Conservation (phyloP, 2,113 vertebrate genomes). For the Plecotus auritus region DNA sequence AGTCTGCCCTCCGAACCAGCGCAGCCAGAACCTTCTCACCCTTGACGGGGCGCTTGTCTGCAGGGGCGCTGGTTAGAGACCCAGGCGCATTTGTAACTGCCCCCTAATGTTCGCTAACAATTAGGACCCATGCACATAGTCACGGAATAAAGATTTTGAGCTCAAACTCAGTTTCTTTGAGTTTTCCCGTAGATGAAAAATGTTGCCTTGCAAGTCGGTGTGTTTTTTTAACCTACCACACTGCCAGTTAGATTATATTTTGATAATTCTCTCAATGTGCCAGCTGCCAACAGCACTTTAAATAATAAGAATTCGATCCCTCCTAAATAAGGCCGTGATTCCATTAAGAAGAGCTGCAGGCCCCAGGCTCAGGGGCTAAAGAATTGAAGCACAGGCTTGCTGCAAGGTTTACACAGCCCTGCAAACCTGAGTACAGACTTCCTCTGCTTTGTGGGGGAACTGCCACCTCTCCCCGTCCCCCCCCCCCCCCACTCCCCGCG, state of each 20-base stretch:
- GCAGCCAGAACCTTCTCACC: background rate
- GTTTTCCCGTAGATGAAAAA: constrained; percentile 26
- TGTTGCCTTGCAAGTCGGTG: background rate
- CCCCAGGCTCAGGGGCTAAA: background rate
- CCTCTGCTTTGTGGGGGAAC: accelerated
- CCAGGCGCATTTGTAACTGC: background rate
- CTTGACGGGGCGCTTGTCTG: accelerated
- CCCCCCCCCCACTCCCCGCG: accelerated
- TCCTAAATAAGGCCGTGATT: constrained; percentile 56
- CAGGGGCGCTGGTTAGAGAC: background rate
- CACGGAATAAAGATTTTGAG: background rate
- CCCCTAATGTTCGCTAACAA: background rate
- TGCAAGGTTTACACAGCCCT: background rate
- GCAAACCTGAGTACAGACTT: background rate
- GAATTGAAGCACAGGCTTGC: background rate
- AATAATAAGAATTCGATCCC: constrained; percentile 64
- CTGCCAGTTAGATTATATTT: constrained; percentile 59
- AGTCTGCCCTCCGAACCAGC: accelerated
- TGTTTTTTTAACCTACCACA: constrained; percentile 7
- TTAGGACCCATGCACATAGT: background rate
- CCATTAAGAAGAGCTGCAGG: constrained; percentile 46
- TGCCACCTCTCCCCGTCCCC: accelerated
- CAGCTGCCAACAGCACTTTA: constrained; percentile 65
- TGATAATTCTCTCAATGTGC: constrained; percentile 66
- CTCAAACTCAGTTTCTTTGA: background rate